Evolutionary conservation across 2,113 vertebrate genomes (phyloP), one percentile per base, ranked within the genome.

Genomic region (Tetrax tetrax): DNA sequence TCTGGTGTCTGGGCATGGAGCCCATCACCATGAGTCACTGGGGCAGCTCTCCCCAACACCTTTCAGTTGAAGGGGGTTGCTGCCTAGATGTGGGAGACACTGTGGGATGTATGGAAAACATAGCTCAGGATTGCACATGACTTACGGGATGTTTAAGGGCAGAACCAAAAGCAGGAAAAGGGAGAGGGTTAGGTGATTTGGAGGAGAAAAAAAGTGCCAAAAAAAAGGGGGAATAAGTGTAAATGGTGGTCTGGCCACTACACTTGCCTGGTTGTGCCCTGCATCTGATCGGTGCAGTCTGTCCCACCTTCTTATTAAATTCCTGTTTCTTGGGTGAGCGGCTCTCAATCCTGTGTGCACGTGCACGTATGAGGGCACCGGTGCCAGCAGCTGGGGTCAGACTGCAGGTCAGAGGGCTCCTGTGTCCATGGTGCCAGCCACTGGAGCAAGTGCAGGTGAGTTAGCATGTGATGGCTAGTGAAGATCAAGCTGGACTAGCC

Each of bases 131-230:
- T 43, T 1, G 0, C 19, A 72, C 22, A 87, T 22, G 14, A 65
- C 2, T 64, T 28, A 21, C 0, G 2, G 29, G 24, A 29, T 22
- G 4, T 35, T 45, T 35, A 45, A 5, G 16, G 17, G 23, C 33
- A 24, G 33, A 72, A 68, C 2, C 4, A 37, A 87, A 24, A 4
- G 7, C 28, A 69, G 60, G 54, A 31, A 77, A 89, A 80, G 9
- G 6, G 31, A 85, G 43, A 31, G 6, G 1, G 4, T 22, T 68
- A 48, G 18, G 20, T 3, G 3, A 37, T 71, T 25, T 51, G 19
- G 29, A 60, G 15, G 14, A 65, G 14, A 20, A 25, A 54, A 63
- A 64, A 59, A 38, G 10, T 12, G 4, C 0, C 9, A 7, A 24
- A 13, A 41, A 63, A 35, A 54, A 21, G 31, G 8, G 48, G 5